Evolutionary conservation across 1,140 invertebrate genomes (phyloP).

Genomic region (Cydia strobilella): DNA sequence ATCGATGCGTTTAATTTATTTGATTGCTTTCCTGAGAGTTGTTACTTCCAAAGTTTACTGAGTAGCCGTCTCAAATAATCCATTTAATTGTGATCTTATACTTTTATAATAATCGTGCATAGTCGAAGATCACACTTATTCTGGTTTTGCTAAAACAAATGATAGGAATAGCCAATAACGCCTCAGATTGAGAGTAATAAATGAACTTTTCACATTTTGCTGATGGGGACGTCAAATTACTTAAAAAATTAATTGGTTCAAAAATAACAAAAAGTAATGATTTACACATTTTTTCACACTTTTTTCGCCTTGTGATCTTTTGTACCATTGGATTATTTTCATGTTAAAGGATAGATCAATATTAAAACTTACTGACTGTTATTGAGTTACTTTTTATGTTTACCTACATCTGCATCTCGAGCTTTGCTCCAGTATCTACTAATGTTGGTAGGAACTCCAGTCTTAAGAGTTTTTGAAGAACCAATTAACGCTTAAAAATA

Average conservation of each 20-base stretch:
- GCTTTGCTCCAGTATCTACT: too few species aligned
- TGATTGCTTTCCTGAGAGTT: constrained; percentile 19
- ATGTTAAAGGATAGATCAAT: too few species aligned
- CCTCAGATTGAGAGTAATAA: neutral
- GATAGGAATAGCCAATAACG: neutral
- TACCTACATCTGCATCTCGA: too few species aligned
- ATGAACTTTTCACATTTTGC: constrained; percentile 16
- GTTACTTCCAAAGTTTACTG: neutral
- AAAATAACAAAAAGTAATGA: neutral
- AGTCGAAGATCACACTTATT: neutral
- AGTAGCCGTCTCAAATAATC: neutral
- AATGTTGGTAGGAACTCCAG: too few species aligned
- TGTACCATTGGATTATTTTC: neutral
- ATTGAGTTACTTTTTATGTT: too few species aligned
- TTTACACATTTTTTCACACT: neutral
- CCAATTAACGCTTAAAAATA: too few species aligned
- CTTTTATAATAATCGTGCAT: neutral
- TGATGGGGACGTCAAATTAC: neutral
- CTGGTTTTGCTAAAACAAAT: neutral
- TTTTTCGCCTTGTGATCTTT: neutral
- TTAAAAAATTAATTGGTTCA: neutral
- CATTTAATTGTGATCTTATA: neutral
- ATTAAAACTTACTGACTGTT: too few species aligned
- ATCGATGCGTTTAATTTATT: constrained; percentile 30
- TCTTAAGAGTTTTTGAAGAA: too few species aligned